These are phyloP conservation scores for Arge pagana DNA, from an alignment of 2,888 invertebrate genomes.

Conservation along the genomic window DNA sequence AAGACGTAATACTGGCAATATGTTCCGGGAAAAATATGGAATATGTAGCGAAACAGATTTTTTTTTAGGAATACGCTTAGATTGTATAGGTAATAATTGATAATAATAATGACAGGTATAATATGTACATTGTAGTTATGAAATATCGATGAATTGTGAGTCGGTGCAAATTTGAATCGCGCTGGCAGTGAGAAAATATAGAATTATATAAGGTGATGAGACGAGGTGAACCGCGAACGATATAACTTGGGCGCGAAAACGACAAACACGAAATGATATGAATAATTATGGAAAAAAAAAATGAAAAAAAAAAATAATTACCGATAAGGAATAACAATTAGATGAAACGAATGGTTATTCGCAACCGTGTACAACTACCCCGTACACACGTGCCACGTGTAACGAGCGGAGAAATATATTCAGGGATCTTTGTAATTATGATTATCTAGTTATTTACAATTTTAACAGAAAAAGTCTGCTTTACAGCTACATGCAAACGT, in stretches of 20 bases:
- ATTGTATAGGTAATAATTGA: no score
- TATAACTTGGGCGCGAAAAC: not conserved
- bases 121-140: no score
- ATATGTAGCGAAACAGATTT: no score
- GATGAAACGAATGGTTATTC: not conserved
- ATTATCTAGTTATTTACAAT: not conserved
- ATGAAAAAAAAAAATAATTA: not conserved
- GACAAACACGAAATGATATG: not conserved
- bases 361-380: not conserved
- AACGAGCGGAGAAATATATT: conserved; percentile 38
- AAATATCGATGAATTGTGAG: no score
- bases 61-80: no score
- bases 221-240: not conserved
- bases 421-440: conserved; percentile 52
- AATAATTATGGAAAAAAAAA: not conserved
- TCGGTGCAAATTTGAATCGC: conserved; percentile 39
- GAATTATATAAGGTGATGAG: conserved; percentile 35
- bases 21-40: no score
- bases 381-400: not conserved
- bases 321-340: not conserved
- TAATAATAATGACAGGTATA: no score
- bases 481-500: no score
- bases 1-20: no score
- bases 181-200: conserved; percentile 42
- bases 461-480: no score